Conservation (phyloP, 2,797 vertebrate genomes). For the Orientallactaga sibirica region DNA sequence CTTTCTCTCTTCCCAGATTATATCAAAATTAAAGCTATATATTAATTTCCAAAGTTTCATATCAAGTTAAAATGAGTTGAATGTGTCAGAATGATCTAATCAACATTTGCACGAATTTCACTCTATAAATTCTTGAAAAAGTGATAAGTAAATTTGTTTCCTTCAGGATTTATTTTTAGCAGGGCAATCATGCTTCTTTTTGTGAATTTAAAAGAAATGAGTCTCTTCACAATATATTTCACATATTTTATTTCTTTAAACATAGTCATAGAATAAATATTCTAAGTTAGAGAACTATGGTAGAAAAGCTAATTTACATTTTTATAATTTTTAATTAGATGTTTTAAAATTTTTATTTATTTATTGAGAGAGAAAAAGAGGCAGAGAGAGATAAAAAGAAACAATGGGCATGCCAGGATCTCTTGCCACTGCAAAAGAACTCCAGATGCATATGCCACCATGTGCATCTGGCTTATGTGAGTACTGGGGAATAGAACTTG, state of each 20-base stretch:
- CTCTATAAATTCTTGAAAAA: conserved; percentile 70
- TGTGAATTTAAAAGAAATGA: conserved; percentile 67
- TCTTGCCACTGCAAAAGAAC: too few relatives aligned
- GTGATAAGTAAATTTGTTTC: not conserved
- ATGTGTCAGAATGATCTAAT: conserved; percentile 64
- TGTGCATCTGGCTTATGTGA: too few relatives aligned
- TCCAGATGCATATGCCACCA: too few relatives aligned
- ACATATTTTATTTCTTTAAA: conserved; percentile 46
- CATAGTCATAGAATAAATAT: conserved; percentile 52
- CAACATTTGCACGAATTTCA: conserved; percentile 50
- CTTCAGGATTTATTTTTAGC: conserved; percentile 61
- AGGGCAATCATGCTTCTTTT: conserved; percentile 22
- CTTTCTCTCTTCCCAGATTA: conserved; percentile 74
- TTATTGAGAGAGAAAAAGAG: too few relatives aligned
- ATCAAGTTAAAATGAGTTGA: conserved; percentile 68
- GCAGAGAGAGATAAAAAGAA: too few relatives aligned
- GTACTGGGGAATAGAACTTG: too few relatives aligned
- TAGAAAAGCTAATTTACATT: not conserved
- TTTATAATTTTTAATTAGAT: too few relatives aligned
- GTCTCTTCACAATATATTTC: conserved; percentile 38
- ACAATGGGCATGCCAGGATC: too few relatives aligned
- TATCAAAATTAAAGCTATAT: conserved; percentile 78
- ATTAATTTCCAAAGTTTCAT: conserved; percentile 73
- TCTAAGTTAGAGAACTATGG: conserved; percentile 30
- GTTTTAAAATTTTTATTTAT: too few relatives aligned